Evolutionary conservation across 92 coral and sea anemone genomes (phyloP).

Genomic region (Scolanthus callimorphus): DNA sequence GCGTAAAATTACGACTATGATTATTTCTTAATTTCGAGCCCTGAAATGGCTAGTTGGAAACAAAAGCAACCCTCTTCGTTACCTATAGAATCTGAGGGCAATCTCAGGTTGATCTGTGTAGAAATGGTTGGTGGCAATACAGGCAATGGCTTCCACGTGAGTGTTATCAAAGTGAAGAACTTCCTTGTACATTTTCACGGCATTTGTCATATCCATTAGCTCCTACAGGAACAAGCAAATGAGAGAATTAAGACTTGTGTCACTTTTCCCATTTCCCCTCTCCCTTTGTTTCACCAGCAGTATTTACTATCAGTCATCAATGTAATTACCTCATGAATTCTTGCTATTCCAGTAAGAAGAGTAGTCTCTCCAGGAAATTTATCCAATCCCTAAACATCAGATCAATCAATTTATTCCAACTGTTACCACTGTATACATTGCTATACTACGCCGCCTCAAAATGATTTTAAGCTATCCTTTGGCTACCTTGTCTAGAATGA

Average conservation of each 20-base stretch:
- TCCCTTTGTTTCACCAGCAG: no score
- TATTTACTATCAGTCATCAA: no score
- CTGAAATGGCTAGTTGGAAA: no score
- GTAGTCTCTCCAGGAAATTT: slow-evolving; percentile 95
- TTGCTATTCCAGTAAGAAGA: slow-evolving; percentile 90
- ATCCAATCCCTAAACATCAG: slow-evolving; percentile 68
- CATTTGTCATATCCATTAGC: slow-evolving; percentile 86
- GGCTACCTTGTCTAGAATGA: no score
- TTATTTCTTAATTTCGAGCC: no score
- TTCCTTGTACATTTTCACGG: slow-evolving; percentile 81
- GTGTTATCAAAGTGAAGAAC: slow-evolving; percentile 91
- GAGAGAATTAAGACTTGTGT: no score
- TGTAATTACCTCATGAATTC: slow-evolving; percentile 86
- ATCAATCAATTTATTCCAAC: background rate
- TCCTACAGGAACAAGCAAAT: slow-evolving; percentile 45
- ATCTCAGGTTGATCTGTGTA: slow-evolving; percentile 99
- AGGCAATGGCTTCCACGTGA: slow-evolving; percentile 94
- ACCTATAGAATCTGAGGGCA: slow-evolving; percentile 92
- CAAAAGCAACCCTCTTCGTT: no score
- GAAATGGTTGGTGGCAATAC: slow-evolving; percentile 97
- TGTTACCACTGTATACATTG: no score
- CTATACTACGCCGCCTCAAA: no score
- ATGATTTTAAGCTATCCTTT: no score
- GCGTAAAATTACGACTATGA: no score
- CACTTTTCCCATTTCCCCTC: background rate